Evolutionary conservation across 2,113 vertebrate genomes (phyloP), one percentile per base, ranked within the genome.

Genomic region (Alaudala cheleensis): DNA sequence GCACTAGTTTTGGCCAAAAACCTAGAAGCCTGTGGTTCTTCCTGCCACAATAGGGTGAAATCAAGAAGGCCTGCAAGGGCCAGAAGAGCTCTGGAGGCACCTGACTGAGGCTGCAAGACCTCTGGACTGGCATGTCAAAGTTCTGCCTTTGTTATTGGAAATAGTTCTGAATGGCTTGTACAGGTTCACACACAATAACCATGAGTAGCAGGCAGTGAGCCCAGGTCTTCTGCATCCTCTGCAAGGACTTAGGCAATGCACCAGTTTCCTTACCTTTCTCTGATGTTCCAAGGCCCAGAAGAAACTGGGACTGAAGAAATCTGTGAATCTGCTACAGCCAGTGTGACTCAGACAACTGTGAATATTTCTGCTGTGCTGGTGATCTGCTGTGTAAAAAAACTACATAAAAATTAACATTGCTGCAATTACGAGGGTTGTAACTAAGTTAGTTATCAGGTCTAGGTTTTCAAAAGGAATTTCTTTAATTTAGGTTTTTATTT

Each of bases 31-130:
- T 2, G 0, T 31, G 16, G 25, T 34, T 45, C 14, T 77, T 72
- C 7, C 24, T 66, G 21, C 56, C n/a, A 39, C 20, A n/a, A 9
- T 6, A 34, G 7, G 2, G 5, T 65, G 31, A 78, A 40, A 66
- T 21, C 45, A 66, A 4, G 19, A 19, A 66, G 15, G 12, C 23
- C n/a, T 53, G 1, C 31, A 64, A 76, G 44, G 33, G 23, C 44
- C 42, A 62, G 3, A 12, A 74, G 40, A 49, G 25, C 23, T 81
- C 42, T 79, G 47, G 54, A 79, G 42, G 17, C 37, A 40, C 24
- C 13, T 37, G 17, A n/a, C 20, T 12, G n/a, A 69, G n/a, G 6
- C 42, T 65, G 12, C 0, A 0, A 86, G 42, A 34, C 25, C 20
- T 62, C 29, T 66, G 45, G 12, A 37, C 7, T 11, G 28, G 31